Base-by-base conservation (phyloP, 1,140 invertebrate genomes). In the Diachasmimorpha longicaudata region DNA sequence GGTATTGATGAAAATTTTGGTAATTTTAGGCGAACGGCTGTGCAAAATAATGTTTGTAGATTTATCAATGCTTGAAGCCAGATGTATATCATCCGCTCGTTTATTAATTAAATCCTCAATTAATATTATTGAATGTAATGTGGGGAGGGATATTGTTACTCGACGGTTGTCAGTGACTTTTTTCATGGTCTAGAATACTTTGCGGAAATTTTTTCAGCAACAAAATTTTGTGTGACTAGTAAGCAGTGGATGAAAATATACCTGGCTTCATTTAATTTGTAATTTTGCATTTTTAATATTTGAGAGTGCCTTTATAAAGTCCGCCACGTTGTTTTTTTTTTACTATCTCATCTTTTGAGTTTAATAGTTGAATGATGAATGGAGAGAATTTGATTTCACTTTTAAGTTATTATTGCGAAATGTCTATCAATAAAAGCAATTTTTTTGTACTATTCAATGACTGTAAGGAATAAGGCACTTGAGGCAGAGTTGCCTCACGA, bases 301-400 rank as follows among this genome's bases (percentile, higher is more conserved):
- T 31, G 23, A 63, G 42, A 36, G 72, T 74, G 72, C 72, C 72
- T 74, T 74, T 66, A 74, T 46, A 46, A 31, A 37, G 25, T 74
- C 72, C 63, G 63, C 68, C 72, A 67, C 66, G 11, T 31, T 39
- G 37, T n/a, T n/a, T 31, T 31, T 31, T 46, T 25, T 48, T 25
- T 14, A 10, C 10, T 25, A 23, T 25, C 23, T 58, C 23, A 63
- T 63, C 13, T 5, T 3, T 63, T 31, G 58, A 63, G 31, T 63
- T 25, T 8, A 25, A 25, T 63, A 16, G 48, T 19, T 9, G 31
- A 31, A 31, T 31, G 31, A 6, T 2, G 31, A 31, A 31, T 31
- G 31, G 31, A 2, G 31, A 31, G 31, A 31, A 31, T 31, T 31
- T 3, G 2, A 31, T 6, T 31, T 31, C 31, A 31, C 31, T 31